Conservation (phyloP, 1,140 invertebrate genomes). For the Brachionus rotundiformis region DNA sequence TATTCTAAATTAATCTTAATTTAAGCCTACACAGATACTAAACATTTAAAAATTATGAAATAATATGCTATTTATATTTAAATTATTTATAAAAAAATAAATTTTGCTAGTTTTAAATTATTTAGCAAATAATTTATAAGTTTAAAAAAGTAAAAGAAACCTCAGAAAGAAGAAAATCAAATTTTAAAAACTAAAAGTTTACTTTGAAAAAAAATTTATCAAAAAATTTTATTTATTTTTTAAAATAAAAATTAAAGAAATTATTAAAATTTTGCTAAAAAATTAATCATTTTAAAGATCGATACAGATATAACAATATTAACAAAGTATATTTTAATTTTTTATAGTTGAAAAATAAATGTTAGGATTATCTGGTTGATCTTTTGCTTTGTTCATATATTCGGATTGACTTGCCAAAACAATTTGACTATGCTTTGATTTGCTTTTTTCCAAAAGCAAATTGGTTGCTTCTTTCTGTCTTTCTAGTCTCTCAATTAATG, state of each 20-base stretch:
- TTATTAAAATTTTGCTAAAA: not conserved
- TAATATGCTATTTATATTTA: too few species aligned
- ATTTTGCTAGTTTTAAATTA: too few species aligned
- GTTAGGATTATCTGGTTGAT: not conserved
- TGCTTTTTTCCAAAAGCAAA: conserved; percentile 39
- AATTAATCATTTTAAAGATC: not conserved
- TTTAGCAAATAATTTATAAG: too few species aligned
- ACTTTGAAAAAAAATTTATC: not conserved
- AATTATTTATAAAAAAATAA: too few species aligned
- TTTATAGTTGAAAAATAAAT: conserved; percentile 31
- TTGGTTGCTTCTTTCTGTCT: conserved; percentile 38
- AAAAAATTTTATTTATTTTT: not conserved
- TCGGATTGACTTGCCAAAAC: not conserved
- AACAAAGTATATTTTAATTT: conserved; percentile 14
- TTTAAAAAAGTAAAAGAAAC: too few species aligned
- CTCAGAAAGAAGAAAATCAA: too few species aligned
- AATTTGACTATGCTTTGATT: conserved; percentile 29
- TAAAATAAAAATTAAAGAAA: not conserved
- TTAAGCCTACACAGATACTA: too few species aligned
- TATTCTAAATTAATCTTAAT: too few species aligned
- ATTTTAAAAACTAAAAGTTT: too few species aligned
- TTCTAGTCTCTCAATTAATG: conserved; percentile 35
- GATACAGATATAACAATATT: not conserved
- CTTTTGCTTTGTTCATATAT: not conserved
- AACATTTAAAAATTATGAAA: too few species aligned